A percentile compares a stretch with the other conserved stretches of the same genome.
phyloP scores from a whole-genome alignment of 2,113 vertebrate genomes.

The Rattus rattus region DNA sequence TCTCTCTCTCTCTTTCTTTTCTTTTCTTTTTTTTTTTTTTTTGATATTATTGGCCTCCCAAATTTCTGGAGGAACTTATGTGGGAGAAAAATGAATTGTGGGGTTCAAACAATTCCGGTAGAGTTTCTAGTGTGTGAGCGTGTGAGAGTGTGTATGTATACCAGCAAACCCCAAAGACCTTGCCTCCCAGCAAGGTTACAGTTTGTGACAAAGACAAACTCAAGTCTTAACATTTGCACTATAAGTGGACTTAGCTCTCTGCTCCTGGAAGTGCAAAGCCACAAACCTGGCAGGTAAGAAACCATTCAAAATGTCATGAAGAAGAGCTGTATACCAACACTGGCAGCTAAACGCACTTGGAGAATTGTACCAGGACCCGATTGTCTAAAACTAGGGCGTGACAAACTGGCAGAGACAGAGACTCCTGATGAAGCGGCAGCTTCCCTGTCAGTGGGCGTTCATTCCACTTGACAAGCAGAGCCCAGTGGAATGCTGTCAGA shows the following conservation, averaged over 20 bases:
- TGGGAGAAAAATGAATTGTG: slow-evolving; percentile 32
- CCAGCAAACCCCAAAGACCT: not conserved
- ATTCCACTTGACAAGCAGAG: slow-evolving; percentile 66
- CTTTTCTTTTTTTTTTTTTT: not conserved
- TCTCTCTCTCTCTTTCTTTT: not conserved
- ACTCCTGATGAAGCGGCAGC: slow-evolving; percentile 66
- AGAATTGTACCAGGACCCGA: slow-evolving; percentile 26
- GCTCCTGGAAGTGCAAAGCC: not conserved
- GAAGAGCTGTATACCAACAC: slow-evolving; percentile 21
- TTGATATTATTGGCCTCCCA: not conserved
- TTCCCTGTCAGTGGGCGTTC: slow-evolving; percentile 18
- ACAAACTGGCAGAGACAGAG: slow-evolving; percentile 8
- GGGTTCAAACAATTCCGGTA: slow-evolving; percentile 14
- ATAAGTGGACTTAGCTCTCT: too few relatives aligned
- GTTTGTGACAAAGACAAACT: not conserved
- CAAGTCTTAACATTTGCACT: not conserved
- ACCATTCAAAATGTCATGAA: not conserved
- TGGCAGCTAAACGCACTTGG: not conserved
- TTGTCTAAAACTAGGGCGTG: slow-evolving; percentile 46
- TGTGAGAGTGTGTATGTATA: not conserved
- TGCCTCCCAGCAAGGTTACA: not conserved
- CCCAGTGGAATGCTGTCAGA: slow-evolving; percentile 54
- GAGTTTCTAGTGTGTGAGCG: not conserved
- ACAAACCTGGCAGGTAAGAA: not conserved
- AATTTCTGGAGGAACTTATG: not conserved